These are phyloP conservation scores for Ridgeia piscesae DNA, from an alignment of 1,140 invertebrate species.

Conservation along the genomic window DNA sequence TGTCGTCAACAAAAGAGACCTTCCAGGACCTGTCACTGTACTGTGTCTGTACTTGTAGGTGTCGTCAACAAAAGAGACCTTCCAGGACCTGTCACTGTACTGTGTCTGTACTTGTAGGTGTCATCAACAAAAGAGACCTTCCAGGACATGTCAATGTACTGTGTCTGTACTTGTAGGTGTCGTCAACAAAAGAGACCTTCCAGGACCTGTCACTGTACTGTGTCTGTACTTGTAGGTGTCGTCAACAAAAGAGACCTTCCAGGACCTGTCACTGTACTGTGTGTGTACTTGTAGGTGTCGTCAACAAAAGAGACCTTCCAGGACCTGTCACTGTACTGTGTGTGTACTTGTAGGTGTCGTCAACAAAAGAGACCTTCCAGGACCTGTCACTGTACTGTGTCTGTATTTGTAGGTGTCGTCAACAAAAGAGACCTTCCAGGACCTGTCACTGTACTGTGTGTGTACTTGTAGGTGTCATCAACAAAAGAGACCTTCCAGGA, in stretches of 20 bases:
- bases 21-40: conserved; percentile 91
- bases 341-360: too few relatives aligned
- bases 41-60: not conserved
- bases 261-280: conserved; percentile 82
- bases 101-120: not conserved
- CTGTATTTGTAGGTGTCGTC: too few relatives aligned
- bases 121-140: conserved; percentile 78
- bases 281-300: not conserved
- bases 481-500: too few relatives aligned
- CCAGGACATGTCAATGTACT: conserved; percentile 79
- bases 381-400: too few relatives aligned
- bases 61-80: conserved; percentile 75
- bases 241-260: conserved; percentile 81
- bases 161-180: not conserved
- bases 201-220: conserved; percentile 85
- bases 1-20: conserved; percentile 71
- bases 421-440: too few relatives aligned
- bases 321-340: conserved; percentile 85
- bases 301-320: conserved; percentile 85
- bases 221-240: not conserved
- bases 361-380: too few relatives aligned
- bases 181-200: conserved; percentile 79
- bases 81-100: conserved; percentile 87
- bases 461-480: too few relatives aligned
- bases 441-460: too few relatives aligned